Base-by-base conservation (phyloP, 2,797 vertebrate species). In the Poeciliopsis presidionis region DNA sequence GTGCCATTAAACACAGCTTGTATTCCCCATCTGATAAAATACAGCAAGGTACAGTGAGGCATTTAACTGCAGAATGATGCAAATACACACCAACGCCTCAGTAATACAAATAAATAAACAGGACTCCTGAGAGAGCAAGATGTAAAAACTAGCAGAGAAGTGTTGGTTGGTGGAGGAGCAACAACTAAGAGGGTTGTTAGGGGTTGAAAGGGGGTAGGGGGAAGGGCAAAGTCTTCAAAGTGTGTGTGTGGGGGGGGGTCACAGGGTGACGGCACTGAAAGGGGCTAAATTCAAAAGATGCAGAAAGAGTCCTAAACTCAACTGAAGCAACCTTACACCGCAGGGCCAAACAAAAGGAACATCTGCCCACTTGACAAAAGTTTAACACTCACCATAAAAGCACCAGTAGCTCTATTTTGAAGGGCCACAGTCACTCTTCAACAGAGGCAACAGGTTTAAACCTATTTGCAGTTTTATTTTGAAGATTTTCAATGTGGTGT, bases 201-300 rank as follows among this genome's bases (percentile, higher is more conserved):
- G 89, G 90, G 91, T 92, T 90, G 8, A 88, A 90, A 90, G 87
- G 89, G 82, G 85, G 80, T 22, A 33, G 61, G 90, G 92, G 92
- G 84, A 76, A 84, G 91, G 91, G 88, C 81, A 88, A 90, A 87
- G 83, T 77, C 77, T 77, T 77, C 85, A 82, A 72, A 80, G 57
- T 77, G 65, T 41, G 39, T 41, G 39, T 41, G 41, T 57, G 39
- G 1, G 79, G 0, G 55, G 86, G 88, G 84, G 86, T 86, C 72
- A 69, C 77, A 81, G 78, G 79, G 69, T 81, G 83, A 80, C 14
- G 43, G 82, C 72, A 75, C 82, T 93, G 87, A 94, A 90, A 91
- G 84, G 89, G 83, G 75, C 73, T 70, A 75, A 85, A 95, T 94
- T 94, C 93, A 95, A 94, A 94, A 94, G 93, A 94, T 92, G 93